Base-by-base conservation (phyloP, 2,888 invertebrate species). In the Micoletzkya japonica region DNA sequence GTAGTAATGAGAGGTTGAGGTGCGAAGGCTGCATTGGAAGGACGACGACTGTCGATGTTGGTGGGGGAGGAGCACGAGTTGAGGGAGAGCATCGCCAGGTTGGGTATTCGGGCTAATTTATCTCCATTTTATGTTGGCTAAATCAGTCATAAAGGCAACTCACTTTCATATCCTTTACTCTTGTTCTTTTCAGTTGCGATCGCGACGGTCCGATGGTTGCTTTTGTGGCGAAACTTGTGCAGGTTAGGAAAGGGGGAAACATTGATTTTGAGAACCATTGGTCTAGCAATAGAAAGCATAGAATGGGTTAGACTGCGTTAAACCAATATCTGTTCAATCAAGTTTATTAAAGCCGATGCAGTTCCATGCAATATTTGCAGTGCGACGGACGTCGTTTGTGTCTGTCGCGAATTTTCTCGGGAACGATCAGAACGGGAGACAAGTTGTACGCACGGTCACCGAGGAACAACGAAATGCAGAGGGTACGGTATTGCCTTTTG, bases 401-500 rank as follows among this genome's bases (percentile, higher is more conserved):
- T 0, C 93, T 97, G 88, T 94, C 94, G 26, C 90, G 96, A 83
- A 90, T 97, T 44, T 96, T 93, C 86, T 94, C 94, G 86, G 96
- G 97, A 2, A 91, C 90, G 68, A 86, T 96, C 44, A 90, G 86
- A 76, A 89, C 89, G 79, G 94, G 93, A 7, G 90, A 91, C 82
- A 90, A 90, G 82, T 87, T 96, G 4, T 95, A 90, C 87, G 92
- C 93, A 26, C 87, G 96, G 32, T 91, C 92, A 20, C 93, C 94
- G 1, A 93, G 93, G 86, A 93, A 95, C 4, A 49, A 61, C 1
- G 24, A 49, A 30, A 24, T 44, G 30, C 24, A 52, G 64, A 64
- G 34, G 64, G 50, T 64, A n/a, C n/a, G n/a, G n/a, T n/a, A n/a
- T 14, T 44, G 44, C 10, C 20, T 14, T 44, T 44, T 44, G 44